Percentiles rank a stretch among this genome's conserved stretches.
Evolutionary conservation across 2,888 invertebrate genomes (phyloP).

Genomic region (Acanthopleura granulata): DNA sequence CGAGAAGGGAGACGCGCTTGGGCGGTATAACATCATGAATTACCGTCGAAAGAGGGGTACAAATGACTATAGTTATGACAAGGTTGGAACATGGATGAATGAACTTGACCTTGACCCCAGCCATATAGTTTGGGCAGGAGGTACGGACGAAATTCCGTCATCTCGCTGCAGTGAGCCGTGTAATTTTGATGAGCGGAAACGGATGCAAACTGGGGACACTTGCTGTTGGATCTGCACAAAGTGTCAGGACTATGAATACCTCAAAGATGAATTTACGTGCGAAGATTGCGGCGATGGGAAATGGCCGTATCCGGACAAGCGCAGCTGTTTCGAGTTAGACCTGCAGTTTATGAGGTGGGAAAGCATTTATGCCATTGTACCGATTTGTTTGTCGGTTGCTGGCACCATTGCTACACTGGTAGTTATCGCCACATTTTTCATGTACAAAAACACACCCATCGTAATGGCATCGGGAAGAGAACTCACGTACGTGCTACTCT

Average conservation of each 20-base stretch:
- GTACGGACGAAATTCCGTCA: conserved; percentile 63
- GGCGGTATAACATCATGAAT: conserved; percentile 72
- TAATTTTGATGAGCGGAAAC: conserved; percentile 68
- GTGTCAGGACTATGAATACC: conserved; percentile 62
- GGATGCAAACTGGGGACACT: conserved; percentile 68
- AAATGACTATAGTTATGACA: conserved; percentile 60
- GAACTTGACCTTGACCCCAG: conserved; percentile 67
- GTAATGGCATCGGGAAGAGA: conserved; percentile 77
- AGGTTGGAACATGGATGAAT: conserved; percentile 74
- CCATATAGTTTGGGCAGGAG: conserved; percentile 69
- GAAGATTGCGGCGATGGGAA: conserved; percentile 59
- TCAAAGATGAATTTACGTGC: conserved; percentile 65
- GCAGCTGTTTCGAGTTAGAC: conserved; percentile 53
- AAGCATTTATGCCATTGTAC: conserved; percentile 76
- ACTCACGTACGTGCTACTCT: conserved; percentile 76
- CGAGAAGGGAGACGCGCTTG: conserved; percentile 69
- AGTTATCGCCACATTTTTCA: conserved; percentile 76
- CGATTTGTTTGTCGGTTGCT: conserved; percentile 76
- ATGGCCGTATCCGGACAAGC: conserved; percentile 64
- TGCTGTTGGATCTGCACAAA: conserved; percentile 71
- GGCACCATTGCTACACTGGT: conserved; percentile 76
- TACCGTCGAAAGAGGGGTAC: conserved; percentile 66
- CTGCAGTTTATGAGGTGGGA: conserved; percentile 64
- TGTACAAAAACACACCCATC: conserved; percentile 78
- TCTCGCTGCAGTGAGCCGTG: conserved; percentile 71